Percentiles rank a stretch among this genome's conserved stretches.
Conservation (phyloP, 2,797 vertebrate species). For the Mycteria americana region DNA sequence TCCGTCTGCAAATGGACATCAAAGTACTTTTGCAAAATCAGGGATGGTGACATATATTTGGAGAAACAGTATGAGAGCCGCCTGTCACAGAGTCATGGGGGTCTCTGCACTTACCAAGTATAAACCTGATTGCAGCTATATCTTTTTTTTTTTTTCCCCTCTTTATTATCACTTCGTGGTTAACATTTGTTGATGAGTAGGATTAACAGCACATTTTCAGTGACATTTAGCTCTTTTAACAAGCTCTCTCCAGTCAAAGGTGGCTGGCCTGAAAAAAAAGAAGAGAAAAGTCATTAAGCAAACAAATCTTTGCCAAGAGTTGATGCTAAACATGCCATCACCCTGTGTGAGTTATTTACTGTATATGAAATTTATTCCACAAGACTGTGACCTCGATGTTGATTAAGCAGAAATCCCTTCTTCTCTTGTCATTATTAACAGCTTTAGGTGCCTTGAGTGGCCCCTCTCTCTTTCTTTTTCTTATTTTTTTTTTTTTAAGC, state of each 20-base stretch:
- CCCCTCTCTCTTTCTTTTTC: not conserved
- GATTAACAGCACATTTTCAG: conserved; percentile 66
- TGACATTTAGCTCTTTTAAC: conserved; percentile 72
- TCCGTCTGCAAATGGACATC: conserved; percentile 83
- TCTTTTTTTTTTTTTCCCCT: conserved; percentile 8
- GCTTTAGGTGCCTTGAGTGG: conserved; percentile 27
- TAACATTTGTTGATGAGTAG: conserved; percentile 71
- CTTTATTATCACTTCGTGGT: conserved; percentile 66
- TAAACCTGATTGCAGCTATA: conserved; percentile 63
- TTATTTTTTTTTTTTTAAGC: not conserved
- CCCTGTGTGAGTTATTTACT: conserved; percentile 54
- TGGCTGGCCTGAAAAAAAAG: conserved; percentile 53
- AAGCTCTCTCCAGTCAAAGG: conserved; percentile 64
- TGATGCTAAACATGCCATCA: conserved; percentile 63
- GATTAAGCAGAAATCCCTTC: conserved; percentile 63
- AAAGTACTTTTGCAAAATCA: conserved; percentile 77
- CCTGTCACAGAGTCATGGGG: conserved; percentile 67
- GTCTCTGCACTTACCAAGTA: conserved; percentile 37
- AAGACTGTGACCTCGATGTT: conserved; percentile 62
- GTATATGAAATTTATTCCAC: conserved; percentile 65
- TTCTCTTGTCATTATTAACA: conserved; percentile 60
- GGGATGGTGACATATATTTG: conserved; percentile 82
- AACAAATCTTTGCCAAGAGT: conserved; percentile 68
- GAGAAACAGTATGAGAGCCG: conserved; percentile 82
- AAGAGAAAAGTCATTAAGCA: conserved; percentile 62